Evolutionary conservation across 2,797 vertebrate species (phyloP).

Genomic region (Sandelia bainsii): DNA sequence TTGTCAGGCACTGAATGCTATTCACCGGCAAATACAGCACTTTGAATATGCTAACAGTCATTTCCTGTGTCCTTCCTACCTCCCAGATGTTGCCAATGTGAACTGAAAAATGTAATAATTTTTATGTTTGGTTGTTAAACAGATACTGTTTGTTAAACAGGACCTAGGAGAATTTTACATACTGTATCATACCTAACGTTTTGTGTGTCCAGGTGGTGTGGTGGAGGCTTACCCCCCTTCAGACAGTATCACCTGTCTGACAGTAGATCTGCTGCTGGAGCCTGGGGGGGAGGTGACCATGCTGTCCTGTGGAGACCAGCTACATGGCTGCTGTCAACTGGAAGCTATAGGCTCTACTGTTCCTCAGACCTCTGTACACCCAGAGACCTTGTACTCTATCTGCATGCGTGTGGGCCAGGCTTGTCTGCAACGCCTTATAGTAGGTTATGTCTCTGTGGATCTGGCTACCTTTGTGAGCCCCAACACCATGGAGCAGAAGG

Average conservation of each 20-base stretch:
- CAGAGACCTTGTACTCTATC: slow-evolving; percentile 81
- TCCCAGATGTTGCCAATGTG: slow-evolving; percentile 48
- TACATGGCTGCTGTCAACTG: slow-evolving; percentile 84
- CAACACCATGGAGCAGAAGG: slow-evolving; percentile 87
- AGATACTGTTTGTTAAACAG: slow-evolving; percentile 44
- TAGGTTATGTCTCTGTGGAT: slow-evolving; percentile 90
- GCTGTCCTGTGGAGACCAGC: slow-evolving; percentile 90
- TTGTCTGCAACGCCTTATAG: slow-evolving; percentile 82
- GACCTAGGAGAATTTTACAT: slow-evolving; percentile 15
- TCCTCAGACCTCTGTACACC: slow-evolving; percentile 88
- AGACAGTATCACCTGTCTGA: slow-evolving; percentile 86
- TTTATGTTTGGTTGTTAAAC: slow-evolving; percentile 41
- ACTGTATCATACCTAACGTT: slow-evolving; percentile 8
- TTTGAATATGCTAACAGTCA: slow-evolving; percentile 33
- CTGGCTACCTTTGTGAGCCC: slow-evolving; percentile 87
- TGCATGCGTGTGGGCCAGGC: slow-evolving; percentile 85
- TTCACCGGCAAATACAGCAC: slow-evolving; percentile 49
- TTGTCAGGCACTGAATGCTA: slow-evolving; percentile 51
- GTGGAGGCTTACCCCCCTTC: slow-evolving; percentile 90
- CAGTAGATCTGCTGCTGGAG: slow-evolving; percentile 90
- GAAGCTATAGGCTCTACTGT: slow-evolving; percentile 84
- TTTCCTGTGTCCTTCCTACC: slow-evolving; percentile 38
- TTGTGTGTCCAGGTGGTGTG: slow-evolving; percentile 85
- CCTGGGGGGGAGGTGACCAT: slow-evolving; percentile 85
- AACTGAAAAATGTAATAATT: slow-evolving; percentile 47